Evolutionary conservation across 2,113 vertebrate genomes (phyloP).

Genomic region (Paramisgurnus dabryanus): DNA sequence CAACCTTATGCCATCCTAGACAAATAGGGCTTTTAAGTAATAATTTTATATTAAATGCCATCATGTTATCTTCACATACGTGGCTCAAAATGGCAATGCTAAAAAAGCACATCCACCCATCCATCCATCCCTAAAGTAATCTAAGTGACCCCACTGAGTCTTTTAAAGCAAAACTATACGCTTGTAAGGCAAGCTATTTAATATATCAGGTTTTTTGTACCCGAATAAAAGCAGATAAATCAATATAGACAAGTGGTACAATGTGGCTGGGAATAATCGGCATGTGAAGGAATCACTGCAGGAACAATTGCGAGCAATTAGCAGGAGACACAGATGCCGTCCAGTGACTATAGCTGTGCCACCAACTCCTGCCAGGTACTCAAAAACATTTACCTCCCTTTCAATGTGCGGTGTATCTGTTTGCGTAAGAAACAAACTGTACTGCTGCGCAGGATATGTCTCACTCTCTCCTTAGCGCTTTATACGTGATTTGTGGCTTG

Average conservation of each 20-base stretch:
- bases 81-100: too few species aligned
- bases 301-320: not conserved
- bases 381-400: conserved; percentile 17
- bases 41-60: too few species aligned
- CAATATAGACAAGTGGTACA: not conserved
- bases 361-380: conserved; percentile 16
- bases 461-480: conserved; percentile 24
- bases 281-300: conserved; percentile 1
- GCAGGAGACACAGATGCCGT: conserved; percentile 7
- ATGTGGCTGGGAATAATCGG: not conserved
- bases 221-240: not conserved
- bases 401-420: not conserved
- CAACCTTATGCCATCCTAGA: too few species aligned
- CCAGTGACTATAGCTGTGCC: conserved; percentile 15
- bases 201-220: not conserved
- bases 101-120: too few species aligned
- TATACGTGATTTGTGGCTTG: not conserved
- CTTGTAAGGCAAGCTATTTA: too few species aligned
- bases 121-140: too few species aligned
- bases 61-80: too few species aligned
- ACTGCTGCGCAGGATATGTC: conserved; percentile 13
- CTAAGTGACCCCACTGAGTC: too few species aligned
- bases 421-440: not conserved
- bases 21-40: too few species aligned
- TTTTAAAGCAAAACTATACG: too few species aligned